Percentiles rank a stretch among this genome's conserved stretches.
phyloP scores from a whole-genome alignment of 2,797 vertebrate species.

The Malurus leucopterus region DNA sequence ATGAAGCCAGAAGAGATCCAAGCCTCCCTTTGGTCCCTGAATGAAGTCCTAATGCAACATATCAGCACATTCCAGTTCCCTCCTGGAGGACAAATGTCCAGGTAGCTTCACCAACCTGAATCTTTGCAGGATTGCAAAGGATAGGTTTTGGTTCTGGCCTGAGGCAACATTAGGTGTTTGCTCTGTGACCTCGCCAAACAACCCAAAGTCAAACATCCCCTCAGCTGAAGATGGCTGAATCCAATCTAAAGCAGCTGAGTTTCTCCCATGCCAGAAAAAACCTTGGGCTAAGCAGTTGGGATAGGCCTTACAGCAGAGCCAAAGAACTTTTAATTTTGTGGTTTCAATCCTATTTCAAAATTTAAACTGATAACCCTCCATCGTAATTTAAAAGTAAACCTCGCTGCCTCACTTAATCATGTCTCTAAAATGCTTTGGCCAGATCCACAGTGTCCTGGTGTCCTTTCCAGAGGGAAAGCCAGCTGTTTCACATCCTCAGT shows the following conservation, averaged over 20 bases:
- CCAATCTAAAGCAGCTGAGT: background rate
- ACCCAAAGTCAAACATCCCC: background rate
- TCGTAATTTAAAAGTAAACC: background rate
- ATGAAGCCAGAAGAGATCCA: background rate
- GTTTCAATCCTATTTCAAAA: background rate
- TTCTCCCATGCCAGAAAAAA: background rate
- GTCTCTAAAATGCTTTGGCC: background rate
- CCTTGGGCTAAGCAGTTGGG: background rate
- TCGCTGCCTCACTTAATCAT: background rate
- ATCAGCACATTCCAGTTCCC: accelerated
- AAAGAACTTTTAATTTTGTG: background rate
- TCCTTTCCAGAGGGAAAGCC: background rate
- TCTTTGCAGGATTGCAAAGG: background rate
- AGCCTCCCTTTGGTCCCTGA: background rate
- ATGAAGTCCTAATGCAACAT: background rate
- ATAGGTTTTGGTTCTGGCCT: background rate
- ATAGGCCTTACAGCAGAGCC: background rate
- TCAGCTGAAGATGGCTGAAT: background rate
- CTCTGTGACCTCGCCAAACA: background rate
- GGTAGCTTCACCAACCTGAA: background rate
- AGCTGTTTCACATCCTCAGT: accelerated
- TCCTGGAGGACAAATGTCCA: background rate
- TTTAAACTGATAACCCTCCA: background rate
- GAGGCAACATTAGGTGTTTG: background rate
- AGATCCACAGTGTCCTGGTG: background rate